Evolutionary conservation across 1,140 invertebrate genomes (phyloP), one percentile per base, ranked within the genome.

Genomic region (Zaprionus taronus): DNA sequence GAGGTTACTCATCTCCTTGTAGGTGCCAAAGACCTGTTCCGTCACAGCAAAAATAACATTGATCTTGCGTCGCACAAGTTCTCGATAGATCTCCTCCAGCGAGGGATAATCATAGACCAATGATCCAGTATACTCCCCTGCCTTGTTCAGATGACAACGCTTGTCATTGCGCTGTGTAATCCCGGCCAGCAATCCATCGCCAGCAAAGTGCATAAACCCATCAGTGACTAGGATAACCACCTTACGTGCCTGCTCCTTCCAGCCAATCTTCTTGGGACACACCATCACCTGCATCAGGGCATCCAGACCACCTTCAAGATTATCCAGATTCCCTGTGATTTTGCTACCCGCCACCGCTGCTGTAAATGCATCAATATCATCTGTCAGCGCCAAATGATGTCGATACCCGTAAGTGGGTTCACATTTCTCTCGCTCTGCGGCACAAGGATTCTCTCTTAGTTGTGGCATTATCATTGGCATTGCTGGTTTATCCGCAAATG

Each of bases 221-320:
- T 96, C 95, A 4, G 95, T 95, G 2, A 95, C 94, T 24, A 96
- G 77, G 3, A 96, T 93, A 15, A 96, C 93, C 17, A 96, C 93
- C 73, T 95, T 95, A 34, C 95, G 84, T 6, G 95, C 94, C 22
- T 93, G 92, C 11, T 91, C 76, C 14, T 93, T 92, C 95, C 95
- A 95, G n/a, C 95, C 95, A 14, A 96, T 94, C 68, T 95, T 91
- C 14, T 96, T 93, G 53, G 95, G 95, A 91, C 99, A 99, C 12
- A 97, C 97, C 51, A 99, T 96, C 2, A 97, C 97, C 94, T 99
- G 99, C 96, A 99, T 99, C n/a, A 99, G 96, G 0, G 99, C 99
- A 93, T 99, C 99, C 80, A 99, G 96, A 14, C 98, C 98, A 2
- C 98, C 99, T 93, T 99, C 99, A 0, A 99, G 98, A 44, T 98